Evolutionary conservation across 1,140 invertebrate species (phyloP), one percentile per base, ranked within the genome.

Genomic region (Hylaeus anthracinus): DNA sequence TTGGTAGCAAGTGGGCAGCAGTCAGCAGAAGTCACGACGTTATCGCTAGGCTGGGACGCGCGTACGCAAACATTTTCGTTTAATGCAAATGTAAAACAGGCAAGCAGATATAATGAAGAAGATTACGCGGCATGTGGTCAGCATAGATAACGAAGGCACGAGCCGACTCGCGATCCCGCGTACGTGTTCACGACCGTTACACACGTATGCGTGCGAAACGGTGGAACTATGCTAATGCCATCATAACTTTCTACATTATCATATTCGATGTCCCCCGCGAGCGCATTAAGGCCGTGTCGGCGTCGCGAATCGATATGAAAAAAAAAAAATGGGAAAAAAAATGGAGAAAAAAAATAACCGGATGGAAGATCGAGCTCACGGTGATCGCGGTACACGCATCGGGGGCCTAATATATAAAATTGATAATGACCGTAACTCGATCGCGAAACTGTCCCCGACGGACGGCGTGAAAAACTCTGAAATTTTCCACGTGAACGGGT

Each of bases 41-140:
- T 86, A 86, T 79, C 77, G 85, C 75, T 26, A 26, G 26, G 77
- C 72, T 55, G 67, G 67, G 73, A 82, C 82, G 65, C 71, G 78
- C 86, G 82, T 86, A 81, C 74, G 79, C 89, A 91, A 92, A 91
- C 88, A 91, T 92, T 92, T 92, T 91, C 90, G 89, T 91, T 92
- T 86, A 90, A 91, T 90, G 90, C 88, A 89, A 92, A 92, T 92
- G 90, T 90, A 89, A 90, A 91, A 90, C 86, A 88, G 89, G 73
- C 84, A 73, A 83, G 79, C 76, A 90, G 88, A 90, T 90, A 91
- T 92, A 92, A 91, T 91, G 90, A 91, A 90, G 90, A 91, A 92
- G 91, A 92, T 92, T 92, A 91, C 90, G 89, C 87, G 85, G 90
- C 91, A 91, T 92, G 90, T 88, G 91, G 90, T 91, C 90, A 91